Percentiles rank a stretch among this genome's conserved stretches.
Conservation (phyloP, 2,797 vertebrate species). For the Neosilurus hyrtlii region DNA sequence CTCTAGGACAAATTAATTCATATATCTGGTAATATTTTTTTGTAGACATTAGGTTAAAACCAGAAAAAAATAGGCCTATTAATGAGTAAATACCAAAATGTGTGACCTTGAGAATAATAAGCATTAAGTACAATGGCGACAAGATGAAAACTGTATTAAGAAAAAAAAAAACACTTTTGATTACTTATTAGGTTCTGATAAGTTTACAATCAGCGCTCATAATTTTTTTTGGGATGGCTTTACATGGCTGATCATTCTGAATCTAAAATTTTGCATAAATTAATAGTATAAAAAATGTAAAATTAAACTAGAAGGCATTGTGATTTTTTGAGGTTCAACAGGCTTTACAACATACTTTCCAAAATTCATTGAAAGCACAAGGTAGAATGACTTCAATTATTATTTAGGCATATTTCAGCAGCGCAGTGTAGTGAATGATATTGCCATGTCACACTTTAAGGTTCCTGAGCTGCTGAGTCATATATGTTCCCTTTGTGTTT, state of each 20-base stretch:
- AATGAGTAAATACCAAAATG: too few species aligned
- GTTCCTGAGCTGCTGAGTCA: neutral
- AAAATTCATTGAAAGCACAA: neutral
- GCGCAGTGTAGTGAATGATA: neutral
- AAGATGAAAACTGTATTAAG: too few species aligned
- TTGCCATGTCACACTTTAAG: neutral
- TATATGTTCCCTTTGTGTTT: neutral
- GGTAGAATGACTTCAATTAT: neutral
- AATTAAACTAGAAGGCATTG: too few species aligned
- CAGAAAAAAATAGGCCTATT: too few species aligned
- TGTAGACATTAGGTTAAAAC: too few species aligned
- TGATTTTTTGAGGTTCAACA: neutral
- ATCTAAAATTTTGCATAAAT: neutral
- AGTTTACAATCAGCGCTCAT: too few species aligned
- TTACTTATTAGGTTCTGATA: too few species aligned
- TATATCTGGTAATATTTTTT: too few species aligned
- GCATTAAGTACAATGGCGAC: too few species aligned
- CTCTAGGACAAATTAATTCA: too few species aligned
- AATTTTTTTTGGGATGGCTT: neutral
- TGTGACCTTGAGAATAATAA: too few species aligned
- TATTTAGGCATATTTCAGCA: neutral
- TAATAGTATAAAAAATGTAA: neutral
- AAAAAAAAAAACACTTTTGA: too few species aligned
- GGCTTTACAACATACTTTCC: neutral
- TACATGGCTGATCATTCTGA: neutral